phyloP scores from a whole-genome alignment of 1,140 invertebrate genomes.

The Lasaia peninsularis region DNA sequence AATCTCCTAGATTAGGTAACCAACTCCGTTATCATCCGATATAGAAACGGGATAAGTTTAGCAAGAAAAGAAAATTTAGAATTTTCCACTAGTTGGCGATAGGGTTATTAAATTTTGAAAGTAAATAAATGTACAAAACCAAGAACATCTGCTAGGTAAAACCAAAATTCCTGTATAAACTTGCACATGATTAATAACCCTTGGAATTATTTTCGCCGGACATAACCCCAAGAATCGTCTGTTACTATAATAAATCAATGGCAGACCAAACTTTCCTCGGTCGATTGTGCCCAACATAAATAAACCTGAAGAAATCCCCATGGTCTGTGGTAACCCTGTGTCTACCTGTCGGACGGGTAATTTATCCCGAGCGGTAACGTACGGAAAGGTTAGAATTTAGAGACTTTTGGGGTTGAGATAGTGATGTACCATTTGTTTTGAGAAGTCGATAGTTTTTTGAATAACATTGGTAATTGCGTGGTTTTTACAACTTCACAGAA shows the following conservation, averaged over 20 bases:
- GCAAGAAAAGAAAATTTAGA: no score
- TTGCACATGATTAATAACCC: no score
- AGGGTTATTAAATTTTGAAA: no score
- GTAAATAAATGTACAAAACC: no score
- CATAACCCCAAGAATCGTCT: not conserved
- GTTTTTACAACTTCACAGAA: no score
- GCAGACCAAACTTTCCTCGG: not conserved
- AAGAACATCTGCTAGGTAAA: no score
- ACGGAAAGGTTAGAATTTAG: conserved; percentile 5
- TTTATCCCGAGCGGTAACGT: not conserved
- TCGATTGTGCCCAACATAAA: conserved; percentile 7
- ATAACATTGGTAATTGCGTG: not conserved
- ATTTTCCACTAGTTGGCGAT: no score
- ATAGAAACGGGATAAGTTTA: no score
- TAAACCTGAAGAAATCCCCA: conserved; percentile 10
- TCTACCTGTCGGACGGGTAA: conserved; percentile 7
- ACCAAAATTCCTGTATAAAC: no score
- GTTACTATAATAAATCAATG: conserved; percentile 5
- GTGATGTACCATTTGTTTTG: not conserved
- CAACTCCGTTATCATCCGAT: no score
- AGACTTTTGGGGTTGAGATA: conserved; percentile 5
- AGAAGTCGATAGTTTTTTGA: not conserved
- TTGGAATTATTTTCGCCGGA: not conserved
- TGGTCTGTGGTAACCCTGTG: conserved; percentile 10
- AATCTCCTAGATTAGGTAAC: no score